A percentile compares a stretch with the other conserved stretches of the same genome.
These are phyloP conservation scores for Drosophila ustulata DNA, from an alignment of 2,888 invertebrate species.

Conservation along the genomic window DNA sequence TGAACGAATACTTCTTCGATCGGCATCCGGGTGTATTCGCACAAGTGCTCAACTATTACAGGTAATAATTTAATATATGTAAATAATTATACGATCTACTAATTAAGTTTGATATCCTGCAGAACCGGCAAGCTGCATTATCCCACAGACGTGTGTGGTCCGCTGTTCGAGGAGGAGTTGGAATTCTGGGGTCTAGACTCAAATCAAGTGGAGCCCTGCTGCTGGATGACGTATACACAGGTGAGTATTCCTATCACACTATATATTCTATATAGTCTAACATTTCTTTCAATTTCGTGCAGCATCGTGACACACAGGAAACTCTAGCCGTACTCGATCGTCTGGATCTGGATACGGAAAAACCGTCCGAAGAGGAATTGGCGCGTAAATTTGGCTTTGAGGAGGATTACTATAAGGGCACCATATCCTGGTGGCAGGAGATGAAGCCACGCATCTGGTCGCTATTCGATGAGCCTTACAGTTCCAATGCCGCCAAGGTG, in stretches of 20 bases:
- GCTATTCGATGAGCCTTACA: slow-evolving; percentile 99
- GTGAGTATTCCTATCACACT: slow-evolving; percentile 84
- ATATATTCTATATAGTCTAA: neutral
- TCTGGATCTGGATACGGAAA: slow-evolving; percentile 98
- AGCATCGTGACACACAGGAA: slow-evolving; percentile 99
- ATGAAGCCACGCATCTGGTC: slow-evolving; percentile 99
- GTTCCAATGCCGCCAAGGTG: slow-evolving; percentile 98
- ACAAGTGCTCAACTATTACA: slow-evolving; percentile 98
- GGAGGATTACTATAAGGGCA: slow-evolving; percentile 96
- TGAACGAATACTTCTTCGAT: slow-evolving; percentile 99
- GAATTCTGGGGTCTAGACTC: slow-evolving; percentile 99
- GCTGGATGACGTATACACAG: slow-evolving; percentile 99
- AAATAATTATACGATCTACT: no score
- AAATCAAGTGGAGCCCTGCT: slow-evolving; percentile 99
- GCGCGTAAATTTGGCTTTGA: slow-evolving; percentile 99
- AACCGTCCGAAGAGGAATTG: slow-evolving; percentile 98
- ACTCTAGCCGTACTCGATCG: slow-evolving; percentile 98
- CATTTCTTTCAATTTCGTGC: slow-evolving; percentile 34
- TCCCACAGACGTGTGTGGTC: slow-evolving; percentile 99
- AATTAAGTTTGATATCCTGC: neutral
- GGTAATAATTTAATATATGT: no score
- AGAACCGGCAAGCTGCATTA: slow-evolving; percentile 99
- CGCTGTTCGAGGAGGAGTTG: slow-evolving; percentile 99
- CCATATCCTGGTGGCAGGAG: slow-evolving; percentile 98
- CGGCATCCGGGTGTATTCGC: slow-evolving; percentile 98